Conservation (phyloP, 2,888 invertebrate species). For the Hypercompe scribonia region DNA sequence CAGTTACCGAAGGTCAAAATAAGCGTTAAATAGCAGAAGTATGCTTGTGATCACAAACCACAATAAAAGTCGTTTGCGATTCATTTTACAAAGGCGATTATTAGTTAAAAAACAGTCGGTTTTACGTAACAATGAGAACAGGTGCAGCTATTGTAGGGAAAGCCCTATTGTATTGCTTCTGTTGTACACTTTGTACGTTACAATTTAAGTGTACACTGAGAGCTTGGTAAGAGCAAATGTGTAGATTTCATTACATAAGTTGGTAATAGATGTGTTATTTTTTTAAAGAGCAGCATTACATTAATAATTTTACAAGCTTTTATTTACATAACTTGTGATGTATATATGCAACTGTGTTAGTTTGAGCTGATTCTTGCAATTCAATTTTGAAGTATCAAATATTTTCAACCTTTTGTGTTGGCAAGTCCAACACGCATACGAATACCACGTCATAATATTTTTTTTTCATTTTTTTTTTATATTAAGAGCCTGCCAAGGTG, state of each 20-base stretch:
- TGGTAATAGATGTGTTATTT: neutral
- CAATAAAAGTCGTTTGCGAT: conserved; percentile 29
- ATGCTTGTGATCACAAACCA: conserved; percentile 24
- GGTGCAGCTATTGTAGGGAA: conserved; percentile 14
- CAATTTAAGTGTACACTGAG: neutral
- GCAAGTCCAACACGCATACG: no score
- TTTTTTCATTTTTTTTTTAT: no score
- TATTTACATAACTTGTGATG: no score
- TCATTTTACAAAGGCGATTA: conserved; percentile 5
- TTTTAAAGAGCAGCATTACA: neutral
- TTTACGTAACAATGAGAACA: conserved; percentile 16
- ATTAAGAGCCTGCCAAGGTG: no score
- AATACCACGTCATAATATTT: no score
- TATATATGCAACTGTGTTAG: no score
- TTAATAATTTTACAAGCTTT: no score
- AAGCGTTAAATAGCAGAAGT: conserved; percentile 13
- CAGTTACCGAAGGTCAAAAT: conserved; percentile 11
- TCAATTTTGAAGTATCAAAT: no score
- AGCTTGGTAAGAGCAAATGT: neutral
- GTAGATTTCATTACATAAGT: neutral
- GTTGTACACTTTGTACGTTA: neutral
- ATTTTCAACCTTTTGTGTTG: no score
- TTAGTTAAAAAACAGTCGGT: conserved; percentile 5
- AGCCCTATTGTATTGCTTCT: conserved; percentile 8
- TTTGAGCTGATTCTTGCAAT: no score